These are phyloP conservation scores for Parazoanthus darwini DNA, from an alignment of 92 coral and sea anemone genomes.

Conservation along the genomic window DNA sequence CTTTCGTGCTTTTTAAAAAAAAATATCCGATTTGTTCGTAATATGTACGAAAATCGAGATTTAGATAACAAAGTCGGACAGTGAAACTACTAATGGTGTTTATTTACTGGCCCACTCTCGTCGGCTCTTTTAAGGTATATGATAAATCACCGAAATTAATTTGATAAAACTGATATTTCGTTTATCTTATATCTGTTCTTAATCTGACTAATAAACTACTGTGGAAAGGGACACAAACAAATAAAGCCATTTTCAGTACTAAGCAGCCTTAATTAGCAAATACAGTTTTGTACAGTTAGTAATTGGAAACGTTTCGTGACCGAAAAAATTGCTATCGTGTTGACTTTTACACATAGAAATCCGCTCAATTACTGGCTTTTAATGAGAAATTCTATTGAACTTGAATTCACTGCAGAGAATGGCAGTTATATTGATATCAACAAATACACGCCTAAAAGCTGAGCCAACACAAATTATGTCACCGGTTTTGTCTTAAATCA, in stretches of 20 bases:
- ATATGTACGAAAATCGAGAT: not conserved
- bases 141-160: not conserved
- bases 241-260: no score
- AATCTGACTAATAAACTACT: not conserved
- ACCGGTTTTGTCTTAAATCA: not conserved
- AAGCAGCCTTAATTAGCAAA: no score
- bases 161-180: not conserved
- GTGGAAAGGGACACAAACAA: not conserved
- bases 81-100: no score
- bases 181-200: not conserved
- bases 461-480: not conserved
- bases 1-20: not conserved
- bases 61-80: no score
- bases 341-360: not conserved
- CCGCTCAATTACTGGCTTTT: not conserved
- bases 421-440: no score
- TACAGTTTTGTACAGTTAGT: not conserved
- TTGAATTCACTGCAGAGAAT: not conserved
- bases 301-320: not conserved
- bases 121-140: not conserved
- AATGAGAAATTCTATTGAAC: not conserved
- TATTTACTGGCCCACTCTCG: not conserved
- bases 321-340: not conserved
- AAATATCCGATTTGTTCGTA: not conserved
- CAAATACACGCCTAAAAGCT: not conserved